phyloP scores from a whole-genome alignment of 1,140 invertebrate genomes.

The Anastrepha obliqua region DNA sequence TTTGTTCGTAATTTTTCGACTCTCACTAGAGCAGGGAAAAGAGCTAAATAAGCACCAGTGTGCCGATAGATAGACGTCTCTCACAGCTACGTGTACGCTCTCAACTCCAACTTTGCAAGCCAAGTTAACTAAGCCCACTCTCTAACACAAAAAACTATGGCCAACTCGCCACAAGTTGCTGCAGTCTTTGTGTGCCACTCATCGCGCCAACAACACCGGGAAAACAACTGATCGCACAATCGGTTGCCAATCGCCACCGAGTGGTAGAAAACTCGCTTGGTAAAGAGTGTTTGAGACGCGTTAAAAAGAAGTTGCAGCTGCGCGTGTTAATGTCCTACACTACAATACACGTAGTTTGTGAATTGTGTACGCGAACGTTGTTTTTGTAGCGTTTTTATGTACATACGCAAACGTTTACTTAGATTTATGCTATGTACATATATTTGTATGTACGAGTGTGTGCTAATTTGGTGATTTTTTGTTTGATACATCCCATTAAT shows the following conservation, averaged over 20 bases:
- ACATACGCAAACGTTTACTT: background rate
- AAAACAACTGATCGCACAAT: background rate
- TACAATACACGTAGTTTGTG: background rate
- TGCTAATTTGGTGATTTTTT: too few species aligned
- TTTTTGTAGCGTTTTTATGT: background rate
- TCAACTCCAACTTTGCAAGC: background rate
- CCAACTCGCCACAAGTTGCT: background rate
- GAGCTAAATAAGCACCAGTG: too few species aligned
- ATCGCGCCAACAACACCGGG: background rate
- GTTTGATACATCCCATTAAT: too few species aligned
- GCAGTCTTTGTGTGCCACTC: conserved; percentile 10
- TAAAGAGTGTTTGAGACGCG: background rate
- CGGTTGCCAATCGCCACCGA: background rate
- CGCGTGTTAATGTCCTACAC: background rate
- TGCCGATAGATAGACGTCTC: too few species aligned
- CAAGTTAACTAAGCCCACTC: conserved; percentile 25
- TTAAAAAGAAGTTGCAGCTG: conserved; percentile 36
- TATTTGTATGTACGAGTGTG: background rate
- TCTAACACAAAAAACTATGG: background rate
- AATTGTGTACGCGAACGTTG: background rate
- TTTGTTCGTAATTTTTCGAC: too few species aligned
- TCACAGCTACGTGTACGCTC: background rate
- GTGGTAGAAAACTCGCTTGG: background rate
- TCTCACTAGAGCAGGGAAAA: too few species aligned
- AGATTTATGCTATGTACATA: background rate